These are phyloP conservation scores for Aspidoscelis tigris DNA, from an alignment of 2,113 vertebrate species.

Conservation along the genomic window DNA sequence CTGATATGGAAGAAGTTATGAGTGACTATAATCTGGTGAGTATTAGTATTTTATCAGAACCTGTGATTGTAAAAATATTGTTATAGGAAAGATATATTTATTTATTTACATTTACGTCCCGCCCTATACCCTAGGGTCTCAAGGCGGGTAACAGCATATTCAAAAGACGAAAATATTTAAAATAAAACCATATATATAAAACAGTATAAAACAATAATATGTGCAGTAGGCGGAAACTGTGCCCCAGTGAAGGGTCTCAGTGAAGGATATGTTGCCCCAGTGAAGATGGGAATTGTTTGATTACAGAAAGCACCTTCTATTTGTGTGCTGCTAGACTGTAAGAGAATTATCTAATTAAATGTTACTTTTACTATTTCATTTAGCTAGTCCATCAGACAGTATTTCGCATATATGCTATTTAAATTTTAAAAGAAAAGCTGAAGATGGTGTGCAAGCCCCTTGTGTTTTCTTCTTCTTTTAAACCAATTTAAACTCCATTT, in stretches of 20 bases:
- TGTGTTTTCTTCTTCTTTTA: no score
- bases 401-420: neutral
- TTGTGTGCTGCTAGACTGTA: neutral
- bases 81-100: no score
- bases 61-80: neutral
- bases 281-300: neutral
- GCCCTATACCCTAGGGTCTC: no score
- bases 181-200: no score
- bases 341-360: neutral
- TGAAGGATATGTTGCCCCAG: neutral
- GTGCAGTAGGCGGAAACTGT: no score
- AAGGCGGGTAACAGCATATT: no score
- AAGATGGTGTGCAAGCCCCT: neutral
- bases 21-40: conserved; percentile 89
- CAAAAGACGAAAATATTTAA: no score
- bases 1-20: conserved; percentile 91
- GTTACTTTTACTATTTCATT: neutral
- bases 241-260: no score
- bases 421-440: neutral
- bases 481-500: neutral
- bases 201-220: no score
- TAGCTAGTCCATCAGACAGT: neutral
- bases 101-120: no score
- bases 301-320: neutral
- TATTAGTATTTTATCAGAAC: neutral